Evolutionary conservation across 2,888 invertebrate genomes (phyloP).

Genomic region (Temnothorax rugatulus): DNA sequence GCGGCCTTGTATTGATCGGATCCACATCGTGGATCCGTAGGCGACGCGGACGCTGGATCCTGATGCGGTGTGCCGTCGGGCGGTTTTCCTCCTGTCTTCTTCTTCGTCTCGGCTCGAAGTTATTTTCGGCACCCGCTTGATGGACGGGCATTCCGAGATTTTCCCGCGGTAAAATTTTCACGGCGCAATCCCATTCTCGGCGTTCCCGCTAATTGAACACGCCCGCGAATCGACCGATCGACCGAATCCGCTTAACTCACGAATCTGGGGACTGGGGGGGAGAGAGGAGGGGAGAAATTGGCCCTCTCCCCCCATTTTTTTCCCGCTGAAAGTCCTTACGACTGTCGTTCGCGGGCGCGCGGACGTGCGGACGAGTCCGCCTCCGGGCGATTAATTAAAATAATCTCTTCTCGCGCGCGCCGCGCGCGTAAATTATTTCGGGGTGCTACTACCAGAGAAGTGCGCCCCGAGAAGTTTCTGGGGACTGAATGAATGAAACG

Average conservation of each 20-base stretch:
- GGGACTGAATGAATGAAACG: conserved; percentile 37
- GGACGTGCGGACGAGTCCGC: not conserved
- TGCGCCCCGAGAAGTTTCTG: conserved; percentile 1
- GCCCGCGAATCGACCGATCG: conserved; percentile 44
- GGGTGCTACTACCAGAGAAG: not conserved
- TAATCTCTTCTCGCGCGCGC: conserved; percentile 22
- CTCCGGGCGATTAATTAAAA: conserved; percentile 44
- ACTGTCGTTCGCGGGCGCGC: not conserved
- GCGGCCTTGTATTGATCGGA: conserved; percentile 45
- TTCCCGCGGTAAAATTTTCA: conserved; percentile 32
- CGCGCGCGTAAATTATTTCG: conserved; percentile 32
- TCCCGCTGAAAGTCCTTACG: conserved; percentile 15
- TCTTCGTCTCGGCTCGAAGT: not conserved
- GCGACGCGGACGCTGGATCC: conserved; percentile 17
- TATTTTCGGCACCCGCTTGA: conserved; percentile 41
- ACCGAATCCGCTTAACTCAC: conserved; percentile 50
- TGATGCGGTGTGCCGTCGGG: not conserved
- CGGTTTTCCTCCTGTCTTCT: not conserved
- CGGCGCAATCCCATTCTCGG: conserved; percentile 5
- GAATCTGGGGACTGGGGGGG: conserved; percentile 12
- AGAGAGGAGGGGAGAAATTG: not conserved
- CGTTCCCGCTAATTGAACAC: conserved; percentile 51
- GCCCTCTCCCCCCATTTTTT: conserved; percentile 22
- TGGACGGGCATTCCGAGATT: conserved; percentile 36
- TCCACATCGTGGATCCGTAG: conserved; percentile 32